Conservation (phyloP, 1,140 invertebrate species). For the Heliconius congener region DNA sequence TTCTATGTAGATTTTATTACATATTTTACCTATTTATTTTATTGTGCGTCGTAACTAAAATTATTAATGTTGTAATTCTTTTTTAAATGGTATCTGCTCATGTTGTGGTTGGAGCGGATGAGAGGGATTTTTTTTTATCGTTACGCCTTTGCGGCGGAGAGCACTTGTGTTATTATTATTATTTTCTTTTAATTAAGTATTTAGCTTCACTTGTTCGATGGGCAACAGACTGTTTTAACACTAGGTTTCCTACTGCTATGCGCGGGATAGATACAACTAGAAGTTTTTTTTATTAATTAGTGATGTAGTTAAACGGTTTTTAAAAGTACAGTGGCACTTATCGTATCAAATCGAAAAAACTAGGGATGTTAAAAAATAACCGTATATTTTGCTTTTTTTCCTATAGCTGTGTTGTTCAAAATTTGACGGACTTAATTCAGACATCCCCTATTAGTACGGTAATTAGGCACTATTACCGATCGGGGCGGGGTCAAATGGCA, state of each 20-base stretch:
- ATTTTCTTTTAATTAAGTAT: background rate
- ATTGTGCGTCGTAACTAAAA: background rate
- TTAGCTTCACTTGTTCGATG: background rate
- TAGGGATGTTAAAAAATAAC: background rate
- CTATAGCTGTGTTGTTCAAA: background rate
- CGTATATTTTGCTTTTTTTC: background rate
- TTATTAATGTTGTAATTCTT: background rate
- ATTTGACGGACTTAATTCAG: constrained; percentile 46
- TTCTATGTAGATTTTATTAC: background rate
- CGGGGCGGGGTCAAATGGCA: constrained; percentile 57
- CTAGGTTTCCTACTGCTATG: no score
- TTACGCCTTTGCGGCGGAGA: background rate
- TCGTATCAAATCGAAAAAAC: background rate
- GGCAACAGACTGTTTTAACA: no score
- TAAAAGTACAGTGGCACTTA: no score
- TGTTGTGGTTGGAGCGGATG: background rate
- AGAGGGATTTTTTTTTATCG: background rate
- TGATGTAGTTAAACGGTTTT: background rate
- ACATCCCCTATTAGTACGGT: constrained; percentile 58
- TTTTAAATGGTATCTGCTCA: background rate
- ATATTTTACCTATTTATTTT: background rate
- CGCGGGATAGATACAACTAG: no score
- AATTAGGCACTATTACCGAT: constrained; percentile 58
- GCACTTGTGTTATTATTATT: background rate
- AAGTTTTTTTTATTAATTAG: no score